Evolutionary conservation across 2,113 vertebrate species (phyloP).

Genomic region (Lasiurus cinereus): DNA sequence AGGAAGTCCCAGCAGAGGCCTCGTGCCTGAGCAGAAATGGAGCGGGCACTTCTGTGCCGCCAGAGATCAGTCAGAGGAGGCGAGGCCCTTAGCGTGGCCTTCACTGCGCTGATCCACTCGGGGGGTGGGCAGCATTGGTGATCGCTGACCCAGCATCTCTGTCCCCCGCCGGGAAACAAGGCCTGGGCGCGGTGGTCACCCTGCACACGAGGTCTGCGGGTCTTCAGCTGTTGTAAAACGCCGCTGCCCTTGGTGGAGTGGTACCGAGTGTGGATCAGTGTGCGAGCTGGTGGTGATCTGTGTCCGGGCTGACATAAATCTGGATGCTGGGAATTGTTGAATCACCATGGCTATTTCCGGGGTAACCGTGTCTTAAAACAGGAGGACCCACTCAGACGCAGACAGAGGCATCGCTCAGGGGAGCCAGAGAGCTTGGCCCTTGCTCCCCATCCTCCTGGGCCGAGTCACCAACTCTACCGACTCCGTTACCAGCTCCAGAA

Average conservation of each 20-base stretch:
- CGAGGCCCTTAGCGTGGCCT: slow-evolving; percentile 69
- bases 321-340: background rate
- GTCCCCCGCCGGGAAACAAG: slow-evolving; percentile 46
- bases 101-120: slow-evolving; percentile 74
- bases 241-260: background rate
- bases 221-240: background rate
- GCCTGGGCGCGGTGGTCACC: background rate
- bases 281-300: background rate
- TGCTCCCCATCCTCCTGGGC: background rate
- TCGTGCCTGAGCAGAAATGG: slow-evolving; percentile 83
- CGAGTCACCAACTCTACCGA: background rate
- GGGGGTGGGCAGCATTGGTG: slow-evolving; percentile 57
- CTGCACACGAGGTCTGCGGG: background rate
- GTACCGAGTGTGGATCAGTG: background rate
- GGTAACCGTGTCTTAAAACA: background rate
- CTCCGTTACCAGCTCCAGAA: background rate
- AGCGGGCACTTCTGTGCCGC: slow-evolving; percentile 78
- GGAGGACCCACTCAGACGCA: background rate
- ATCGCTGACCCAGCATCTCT: slow-evolving; percentile 48
- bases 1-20: slow-evolving; percentile 72
- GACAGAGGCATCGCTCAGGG: background rate
- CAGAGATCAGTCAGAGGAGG: slow-evolving; percentile 83
- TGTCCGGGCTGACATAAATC: slow-evolving; percentile 40
- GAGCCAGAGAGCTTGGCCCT: background rate
- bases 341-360: background rate